Evolutionary conservation across 2,888 invertebrate genomes (phyloP).

Genomic region (Trisateles emortualis): DNA sequence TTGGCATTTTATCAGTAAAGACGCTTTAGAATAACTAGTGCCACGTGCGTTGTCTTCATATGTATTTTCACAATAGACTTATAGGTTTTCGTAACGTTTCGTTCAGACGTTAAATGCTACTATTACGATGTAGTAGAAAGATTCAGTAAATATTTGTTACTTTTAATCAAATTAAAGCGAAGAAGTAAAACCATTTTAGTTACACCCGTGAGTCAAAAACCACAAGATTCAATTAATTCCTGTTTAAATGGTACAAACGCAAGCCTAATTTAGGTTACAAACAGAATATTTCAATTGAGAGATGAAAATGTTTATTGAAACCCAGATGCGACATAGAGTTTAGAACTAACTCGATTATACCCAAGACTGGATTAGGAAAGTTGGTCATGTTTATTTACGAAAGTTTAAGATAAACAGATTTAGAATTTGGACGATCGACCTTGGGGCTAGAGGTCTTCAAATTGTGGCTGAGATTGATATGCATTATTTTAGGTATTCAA

Average conservation of each 20-base stretch:
- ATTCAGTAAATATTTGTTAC: too few relatives aligned
- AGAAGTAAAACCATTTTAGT: background rate
- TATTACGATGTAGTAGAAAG: too few relatives aligned
- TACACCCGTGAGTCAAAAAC: background rate
- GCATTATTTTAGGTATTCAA: too few relatives aligned
- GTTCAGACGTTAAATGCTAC: too few relatives aligned
- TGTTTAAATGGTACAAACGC: slow-evolving; percentile 6
- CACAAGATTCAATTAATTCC: background rate
- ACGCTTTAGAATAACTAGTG: too few relatives aligned
- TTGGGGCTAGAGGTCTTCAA: too few relatives aligned
- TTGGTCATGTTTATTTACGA: slow-evolving; percentile 46
- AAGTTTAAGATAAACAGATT: slow-evolving; percentile 29
- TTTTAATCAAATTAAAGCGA: too few relatives aligned
- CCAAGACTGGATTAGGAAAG: slow-evolving; percentile 45
- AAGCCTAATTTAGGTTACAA: slow-evolving; percentile 23
- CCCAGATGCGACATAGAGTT: slow-evolving; percentile 50
- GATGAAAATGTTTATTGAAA: slow-evolving; percentile 36
- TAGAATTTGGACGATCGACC: slow-evolving; percentile 16
- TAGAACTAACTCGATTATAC: slow-evolving; percentile 49
- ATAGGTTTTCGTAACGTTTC: too few relatives aligned
- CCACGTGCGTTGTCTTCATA: too few relatives aligned
- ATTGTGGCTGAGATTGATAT: too few relatives aligned
- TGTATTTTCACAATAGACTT: too few relatives aligned
- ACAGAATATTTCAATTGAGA: slow-evolving; percentile 25
- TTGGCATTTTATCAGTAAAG: too few relatives aligned